A percentile compares a stretch with the other conserved stretches of the same genome.
These are phyloP conservation scores for Myripristis murdjan DNA, from an alignment of 2,797 vertebrate genomes.

Conservation along the genomic window DNA sequence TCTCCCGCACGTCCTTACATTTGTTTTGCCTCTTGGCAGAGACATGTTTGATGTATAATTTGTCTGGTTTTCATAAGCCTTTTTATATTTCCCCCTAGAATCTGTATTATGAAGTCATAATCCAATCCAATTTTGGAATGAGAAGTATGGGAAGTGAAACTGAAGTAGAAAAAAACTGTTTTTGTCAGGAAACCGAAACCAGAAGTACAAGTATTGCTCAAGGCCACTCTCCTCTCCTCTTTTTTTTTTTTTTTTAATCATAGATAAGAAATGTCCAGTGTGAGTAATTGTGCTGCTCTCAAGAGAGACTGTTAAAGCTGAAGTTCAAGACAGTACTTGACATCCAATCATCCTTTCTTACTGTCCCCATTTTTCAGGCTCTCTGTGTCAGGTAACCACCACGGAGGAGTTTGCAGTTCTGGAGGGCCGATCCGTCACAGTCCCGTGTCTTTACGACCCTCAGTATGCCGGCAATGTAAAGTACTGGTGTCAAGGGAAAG, in stretches of 20 bases:
- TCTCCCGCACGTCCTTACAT: slow-evolving; percentile 19
- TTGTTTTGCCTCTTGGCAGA: slow-evolving; percentile 47
- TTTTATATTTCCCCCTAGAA: slow-evolving; percentile 37
- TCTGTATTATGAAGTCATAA: slow-evolving; percentile 45
- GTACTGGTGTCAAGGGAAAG: slow-evolving; percentile 82
- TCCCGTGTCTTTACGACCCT: slow-evolving; percentile 81
- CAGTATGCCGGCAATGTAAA: slow-evolving; percentile 81
- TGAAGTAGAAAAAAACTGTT: slow-evolving; percentile 25
- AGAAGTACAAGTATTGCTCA: slow-evolving; percentile 40
- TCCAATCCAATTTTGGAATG: slow-evolving; percentile 57
- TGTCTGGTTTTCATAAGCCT: slow-evolving; percentile 56
- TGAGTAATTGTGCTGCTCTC: slow-evolving; percentile 8
- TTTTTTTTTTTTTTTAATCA: background rate
- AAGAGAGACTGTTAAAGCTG: slow-evolving; percentile 3
- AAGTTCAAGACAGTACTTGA: slow-evolving; percentile 5
- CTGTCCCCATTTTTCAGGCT: slow-evolving; percentile 47
- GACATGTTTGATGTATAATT: slow-evolving; percentile 61
- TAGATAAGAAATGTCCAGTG: slow-evolving; percentile 24
- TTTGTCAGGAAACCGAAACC: slow-evolving; percentile 26
- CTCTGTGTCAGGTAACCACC: slow-evolving; percentile 64
- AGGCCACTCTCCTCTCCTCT: slow-evolving; percentile 9
- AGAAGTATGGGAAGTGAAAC: slow-evolving; percentile 26
- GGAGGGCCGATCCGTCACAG: slow-evolving; percentile 73
- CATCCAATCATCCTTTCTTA: slow-evolving; percentile 13
- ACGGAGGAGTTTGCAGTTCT: slow-evolving; percentile 54